phyloP scores from a whole-genome alignment of 2,113 vertebrate species.

The Actenoides lindsayi region DNA sequence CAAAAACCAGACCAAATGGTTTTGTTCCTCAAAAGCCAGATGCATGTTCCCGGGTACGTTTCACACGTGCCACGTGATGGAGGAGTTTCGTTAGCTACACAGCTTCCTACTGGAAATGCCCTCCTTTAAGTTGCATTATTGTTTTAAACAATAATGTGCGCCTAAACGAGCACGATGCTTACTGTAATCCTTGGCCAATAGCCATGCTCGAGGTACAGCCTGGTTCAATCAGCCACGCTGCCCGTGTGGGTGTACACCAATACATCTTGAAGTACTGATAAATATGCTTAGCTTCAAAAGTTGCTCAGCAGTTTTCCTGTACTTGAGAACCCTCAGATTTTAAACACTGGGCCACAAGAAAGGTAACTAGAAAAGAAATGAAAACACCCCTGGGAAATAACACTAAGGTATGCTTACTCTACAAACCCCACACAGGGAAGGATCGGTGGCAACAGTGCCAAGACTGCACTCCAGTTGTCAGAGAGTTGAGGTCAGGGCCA shows the following conservation, averaged over 20 bases:
- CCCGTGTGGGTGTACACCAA: not conserved
- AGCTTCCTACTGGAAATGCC: not conserved
- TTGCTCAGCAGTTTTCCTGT: not conserved
- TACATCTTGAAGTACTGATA: not conserved
- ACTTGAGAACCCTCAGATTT: not conserved
- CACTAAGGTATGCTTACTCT: not conserved
- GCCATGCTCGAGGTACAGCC: not conserved
- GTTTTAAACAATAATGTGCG: not conserved
- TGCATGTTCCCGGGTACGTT: not conserved
- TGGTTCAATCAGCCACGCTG: not conserved
- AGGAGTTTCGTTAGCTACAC: not conserved
- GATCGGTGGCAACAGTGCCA: not conserved
- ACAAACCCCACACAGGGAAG: not conserved
- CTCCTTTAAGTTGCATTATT: not conserved
- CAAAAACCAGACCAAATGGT: not conserved
- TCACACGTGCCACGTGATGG: rapidly evolving
- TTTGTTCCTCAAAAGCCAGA: not conserved
- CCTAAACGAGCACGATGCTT: not conserved
- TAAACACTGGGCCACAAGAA: not conserved
- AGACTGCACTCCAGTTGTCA: not conserved
- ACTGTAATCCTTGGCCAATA: not conserved
- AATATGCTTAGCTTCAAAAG: not conserved
- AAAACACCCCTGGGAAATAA: not conserved
- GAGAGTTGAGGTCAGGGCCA: not conserved
- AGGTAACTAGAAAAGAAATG: not conserved